Evolutionary conservation across 2,113 vertebrate genomes (phyloP).

Genomic region (Muscicapa adusta): DNA sequence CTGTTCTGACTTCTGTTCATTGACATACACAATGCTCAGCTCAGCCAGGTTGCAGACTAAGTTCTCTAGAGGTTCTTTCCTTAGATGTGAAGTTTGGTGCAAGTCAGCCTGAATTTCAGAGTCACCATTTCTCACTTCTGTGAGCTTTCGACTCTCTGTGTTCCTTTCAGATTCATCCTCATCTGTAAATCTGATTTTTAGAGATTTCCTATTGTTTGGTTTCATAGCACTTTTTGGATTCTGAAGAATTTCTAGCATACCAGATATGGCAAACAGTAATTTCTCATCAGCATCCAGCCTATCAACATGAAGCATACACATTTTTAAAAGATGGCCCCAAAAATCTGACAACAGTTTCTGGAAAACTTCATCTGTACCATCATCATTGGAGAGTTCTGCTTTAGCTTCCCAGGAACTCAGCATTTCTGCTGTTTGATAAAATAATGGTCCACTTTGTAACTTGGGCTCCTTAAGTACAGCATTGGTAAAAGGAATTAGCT

Average conservation of each 20-base stretch:
- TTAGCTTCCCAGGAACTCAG: conserved; percentile 88
- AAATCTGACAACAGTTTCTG: conserved; percentile 79
- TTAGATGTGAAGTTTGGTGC: not conserved
- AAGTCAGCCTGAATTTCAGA: conserved; percentile 26
- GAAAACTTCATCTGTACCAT: conserved; percentile 60
- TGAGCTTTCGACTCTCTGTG: not conserved
- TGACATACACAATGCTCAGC: conserved; percentile 84
- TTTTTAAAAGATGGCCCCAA: conserved; percentile 82
- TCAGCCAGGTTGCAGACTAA: conserved; percentile 87
- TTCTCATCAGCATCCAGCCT: conserved; percentile 72
- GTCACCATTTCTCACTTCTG: conserved; percentile 8
- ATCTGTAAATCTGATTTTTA: conserved; percentile 81
- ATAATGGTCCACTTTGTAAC: conserved; percentile 84
- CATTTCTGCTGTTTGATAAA: conserved; percentile 81
- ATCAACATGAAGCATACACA: conserved; percentile 78
- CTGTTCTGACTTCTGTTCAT: conserved; percentile 80
- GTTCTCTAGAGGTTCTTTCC: conserved; percentile 80
- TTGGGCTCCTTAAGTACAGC: conserved; percentile 75
- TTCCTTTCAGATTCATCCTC: conserved; percentile 51
- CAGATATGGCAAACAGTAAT: conserved; percentile 79
- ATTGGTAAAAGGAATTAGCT: conserved; percentile 85
- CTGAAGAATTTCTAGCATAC: conserved; percentile 83
- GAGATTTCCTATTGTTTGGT: conserved; percentile 72
- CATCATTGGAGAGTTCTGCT: conserved; percentile 48
- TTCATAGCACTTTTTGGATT: conserved; percentile 73